Base-by-base conservation (phyloP, 2,888 invertebrate genomes). In the Polyommatus icarus region DNA sequence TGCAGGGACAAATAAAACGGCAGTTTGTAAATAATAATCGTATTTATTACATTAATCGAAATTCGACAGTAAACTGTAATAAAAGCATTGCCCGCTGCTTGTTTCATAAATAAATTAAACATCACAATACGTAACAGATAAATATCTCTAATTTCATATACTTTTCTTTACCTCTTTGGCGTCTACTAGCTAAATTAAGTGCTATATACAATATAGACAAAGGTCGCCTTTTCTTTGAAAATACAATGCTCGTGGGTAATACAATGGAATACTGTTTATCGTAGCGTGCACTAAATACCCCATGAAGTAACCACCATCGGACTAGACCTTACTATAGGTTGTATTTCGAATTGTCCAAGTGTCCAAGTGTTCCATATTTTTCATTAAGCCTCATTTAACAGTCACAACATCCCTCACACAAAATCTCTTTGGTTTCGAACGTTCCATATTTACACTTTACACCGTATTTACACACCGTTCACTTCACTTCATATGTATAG, bases 101-200 rank as follows among this genome's bases (percentile, higher is more conserved):
- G 83, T 83, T 77, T 72, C 84, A 85, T 86, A 88, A 92, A 94
- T 93, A 93, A 92, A 90, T 92, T 90, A 91, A 91, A 92, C 91
- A 91, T 91, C 88, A 89, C 87, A 91, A 87, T 89, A 86, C 84
- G 88, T 90, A 94, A 93, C 93, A 93, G 89, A 90, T 91, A 92
- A 90, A 92, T 91, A 92, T 84, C 85, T 90, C 86, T 89, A 90
- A 87, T 87, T 87, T 85, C 82, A 84, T 86, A 87, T 86, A 87
- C 83, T 84, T 88, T 85, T 87, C 87, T 88, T 87, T 89, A 77
- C 93, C 91, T 94, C 94, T 94, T 94, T 94, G 94, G 94, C 93
- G 87, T 93, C 91, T 93, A 93, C 93, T 93, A 94, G 93, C 94
- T 94, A 93, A 89, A 50, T 81, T 79, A 81, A 78, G 80, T 77